Evolutionary conservation across 2,888 invertebrate genomes (phyloP), one percentile per base, ranked within the genome.

Genomic region (Caenorhabditis sp.): DNA sequence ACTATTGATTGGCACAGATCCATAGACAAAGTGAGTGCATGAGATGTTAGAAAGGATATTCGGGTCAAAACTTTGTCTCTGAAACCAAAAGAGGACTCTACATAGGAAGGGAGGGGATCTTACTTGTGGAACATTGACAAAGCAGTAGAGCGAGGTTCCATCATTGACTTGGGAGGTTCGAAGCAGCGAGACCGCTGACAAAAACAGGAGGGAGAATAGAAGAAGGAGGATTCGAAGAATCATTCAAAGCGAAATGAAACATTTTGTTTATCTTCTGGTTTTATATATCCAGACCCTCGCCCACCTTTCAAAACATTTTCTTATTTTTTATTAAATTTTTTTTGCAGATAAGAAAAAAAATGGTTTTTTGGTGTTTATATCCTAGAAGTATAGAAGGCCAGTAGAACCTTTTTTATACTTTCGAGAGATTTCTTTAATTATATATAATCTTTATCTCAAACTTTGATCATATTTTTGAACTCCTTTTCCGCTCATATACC

Each of bases 11-110:
- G 61, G 43, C 14, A 70, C 38, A 14, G 14, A 21, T 3, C 74
- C 67, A 38, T 70, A 74, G n/a, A 74, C 67, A 3, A 70, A 36
- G 21, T 74, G 74, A 21, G 70, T 74, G 61, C 74, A 74, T 0
- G 70, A 66, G 60, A 69, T 57, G 57, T 73, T 73, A 5, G 57
- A 14, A 0, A 73, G 63, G 5, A 69, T 31, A 52, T 58, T 27
- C 12, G 66, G 65, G n/a, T 63, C 38, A 38, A 73, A 57, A 20
- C 31, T 52, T 17, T 63, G 59, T 59, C 61, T 53, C 70, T 70
- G 54, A 43, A 69, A 65, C n/a, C n/a, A n/a, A n/a, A n/a, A n/a
- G n/a, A n/a, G n/a, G n/a, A n/a, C n/a, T n/a, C n/a, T n/a, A n/a
- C n/a, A n/a, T n/a, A n/a, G n/a, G n/a, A n/a, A n/a, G n/a, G n/a